Conservation (phyloP, 2,888 invertebrate genomes). For the Torymus aiolomorphi region DNA sequence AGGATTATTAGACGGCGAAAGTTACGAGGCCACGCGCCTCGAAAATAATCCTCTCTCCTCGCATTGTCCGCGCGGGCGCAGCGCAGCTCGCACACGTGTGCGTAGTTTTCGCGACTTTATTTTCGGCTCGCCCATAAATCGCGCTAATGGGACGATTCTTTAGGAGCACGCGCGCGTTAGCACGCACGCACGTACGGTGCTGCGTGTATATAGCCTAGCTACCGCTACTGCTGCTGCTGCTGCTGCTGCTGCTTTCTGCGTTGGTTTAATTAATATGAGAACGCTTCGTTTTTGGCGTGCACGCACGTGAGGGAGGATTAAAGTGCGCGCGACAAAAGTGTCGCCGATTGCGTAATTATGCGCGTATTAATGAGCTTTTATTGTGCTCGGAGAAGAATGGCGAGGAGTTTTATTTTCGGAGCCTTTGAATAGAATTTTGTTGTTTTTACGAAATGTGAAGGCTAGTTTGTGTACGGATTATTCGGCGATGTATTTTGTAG, state of each 20-base stretch:
- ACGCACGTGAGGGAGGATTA: background rate
- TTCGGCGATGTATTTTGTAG: too few species aligned
- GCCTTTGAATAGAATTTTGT: too few species aligned
- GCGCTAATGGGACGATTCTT: constrained; percentile 70
- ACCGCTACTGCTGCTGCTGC: too few species aligned
- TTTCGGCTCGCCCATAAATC: constrained; percentile 65
- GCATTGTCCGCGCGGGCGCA: background rate
- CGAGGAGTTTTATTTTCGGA: too few species aligned
- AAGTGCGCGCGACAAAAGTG: too few species aligned
- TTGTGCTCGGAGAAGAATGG: too few species aligned
- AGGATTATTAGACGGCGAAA: constrained; percentile 1
- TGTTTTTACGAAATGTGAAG: too few species aligned
- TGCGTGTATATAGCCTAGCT: too few species aligned
- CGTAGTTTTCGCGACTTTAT: constrained; percentile 65
- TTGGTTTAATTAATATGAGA: constrained; percentile 33
- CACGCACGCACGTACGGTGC: too few species aligned
- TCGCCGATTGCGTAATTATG: too few species aligned
- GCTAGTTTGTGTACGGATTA: too few species aligned
- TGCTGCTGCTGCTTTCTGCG: background rate
- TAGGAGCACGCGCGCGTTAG: constrained; percentile 54
- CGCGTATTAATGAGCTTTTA: too few species aligned
- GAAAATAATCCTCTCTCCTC: background rate
- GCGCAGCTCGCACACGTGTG: constrained; percentile 21
- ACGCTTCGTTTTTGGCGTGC: constrained; percentile 14
- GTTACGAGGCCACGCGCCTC: background rate